Evolutionary conservation across 2,888 invertebrate species (phyloP).

Genomic region (Crocallis elinguaria): DNA sequence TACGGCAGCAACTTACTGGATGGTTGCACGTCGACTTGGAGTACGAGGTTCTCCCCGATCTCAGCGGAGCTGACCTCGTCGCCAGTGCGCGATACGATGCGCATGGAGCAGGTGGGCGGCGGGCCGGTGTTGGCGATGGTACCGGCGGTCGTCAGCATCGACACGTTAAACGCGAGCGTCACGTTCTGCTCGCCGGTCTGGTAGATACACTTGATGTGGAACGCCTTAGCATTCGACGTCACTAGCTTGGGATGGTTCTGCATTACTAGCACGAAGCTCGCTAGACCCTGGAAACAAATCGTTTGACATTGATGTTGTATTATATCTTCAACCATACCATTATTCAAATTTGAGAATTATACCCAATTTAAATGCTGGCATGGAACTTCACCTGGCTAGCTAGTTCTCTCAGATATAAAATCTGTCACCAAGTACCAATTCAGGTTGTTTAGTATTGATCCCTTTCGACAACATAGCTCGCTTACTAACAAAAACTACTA

Average conservation of each 20-base stretch:
- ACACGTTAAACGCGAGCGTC: conserved; percentile 96
- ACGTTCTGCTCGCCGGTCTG: conserved; percentile 97
- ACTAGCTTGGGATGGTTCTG: conserved; percentile 98
- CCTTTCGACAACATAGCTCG: too few relatives aligned
- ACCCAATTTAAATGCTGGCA: too few relatives aligned
- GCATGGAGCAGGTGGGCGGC: conserved; percentile 96
- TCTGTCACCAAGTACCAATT: too few relatives aligned
- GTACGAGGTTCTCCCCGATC: conserved; percentile 94
- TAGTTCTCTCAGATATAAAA: too few relatives aligned
- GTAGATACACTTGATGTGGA: conserved; percentile 97
- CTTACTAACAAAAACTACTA: too few relatives aligned
- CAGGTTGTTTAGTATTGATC: too few relatives aligned
- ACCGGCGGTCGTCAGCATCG: conserved; percentile 97
- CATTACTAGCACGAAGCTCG: conserved; percentile 96
- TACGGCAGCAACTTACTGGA: conserved; percentile 84
- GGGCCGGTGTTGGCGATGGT: conserved; percentile 98
- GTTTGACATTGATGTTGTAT: too few relatives aligned
- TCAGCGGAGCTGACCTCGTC: conserved; percentile 96
- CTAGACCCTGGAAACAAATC: conserved; percentile 90
- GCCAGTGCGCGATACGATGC: conserved; percentile 93
- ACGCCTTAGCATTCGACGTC: conserved; percentile 97
- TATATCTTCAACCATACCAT: too few relatives aligned
- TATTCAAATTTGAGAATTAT: too few relatives aligned
- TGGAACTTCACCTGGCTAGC: too few relatives aligned
- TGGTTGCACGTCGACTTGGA: conserved; percentile 94